Percentiles rank a stretch among this genome's conserved stretches.
phyloP scores from a whole-genome alignment of 2,113 vertebrate genomes.

The Galbula dea region DNA sequence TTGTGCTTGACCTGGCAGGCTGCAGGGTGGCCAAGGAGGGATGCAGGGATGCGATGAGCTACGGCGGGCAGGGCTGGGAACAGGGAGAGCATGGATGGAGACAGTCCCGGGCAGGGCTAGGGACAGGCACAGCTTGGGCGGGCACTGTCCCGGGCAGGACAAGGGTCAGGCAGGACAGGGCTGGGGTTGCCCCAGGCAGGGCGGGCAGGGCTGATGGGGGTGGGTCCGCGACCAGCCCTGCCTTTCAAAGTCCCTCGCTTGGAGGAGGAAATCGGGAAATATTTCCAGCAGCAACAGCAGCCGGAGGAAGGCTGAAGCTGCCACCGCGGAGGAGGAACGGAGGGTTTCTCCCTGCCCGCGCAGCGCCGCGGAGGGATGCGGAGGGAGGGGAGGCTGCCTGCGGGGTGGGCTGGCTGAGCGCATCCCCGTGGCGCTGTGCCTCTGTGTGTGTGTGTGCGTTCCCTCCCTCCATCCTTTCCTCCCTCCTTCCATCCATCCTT shows the following conservation, averaged over 20 bases:
- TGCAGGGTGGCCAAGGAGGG: not conserved
- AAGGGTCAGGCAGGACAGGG: not conserved
- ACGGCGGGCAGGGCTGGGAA: not conserved
- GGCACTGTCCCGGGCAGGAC: not conserved
- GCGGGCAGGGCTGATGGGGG: conserved; percentile 17
- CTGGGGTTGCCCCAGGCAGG: not conserved
- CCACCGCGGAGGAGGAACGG: not conserved
- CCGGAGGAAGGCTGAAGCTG: not conserved
- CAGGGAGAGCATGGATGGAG: not conserved
- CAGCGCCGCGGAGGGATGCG: conserved; percentile 35
- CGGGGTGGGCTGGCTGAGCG: conserved; percentile 28
- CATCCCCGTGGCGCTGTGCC: not conserved
- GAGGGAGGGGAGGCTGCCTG: conserved; percentile 2
- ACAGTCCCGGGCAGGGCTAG: not conserved
- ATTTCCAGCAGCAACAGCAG: not conserved
- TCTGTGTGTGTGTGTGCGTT: not conserved
- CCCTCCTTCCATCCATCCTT: not conserved
- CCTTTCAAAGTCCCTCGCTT: conserved; percentile 58
- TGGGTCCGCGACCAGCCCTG: conserved; percentile 25
- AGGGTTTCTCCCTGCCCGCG: not conserved
- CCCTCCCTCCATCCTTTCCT: not conserved
- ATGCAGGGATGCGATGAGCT: too few species aligned
- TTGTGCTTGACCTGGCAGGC: too few species aligned
- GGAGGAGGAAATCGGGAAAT: conserved; percentile 43
- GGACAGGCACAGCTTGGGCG: not conserved